Evolutionary conservation across 2,797 vertebrate species (phyloP).

Genomic region (Ibycter americanus): DNA sequence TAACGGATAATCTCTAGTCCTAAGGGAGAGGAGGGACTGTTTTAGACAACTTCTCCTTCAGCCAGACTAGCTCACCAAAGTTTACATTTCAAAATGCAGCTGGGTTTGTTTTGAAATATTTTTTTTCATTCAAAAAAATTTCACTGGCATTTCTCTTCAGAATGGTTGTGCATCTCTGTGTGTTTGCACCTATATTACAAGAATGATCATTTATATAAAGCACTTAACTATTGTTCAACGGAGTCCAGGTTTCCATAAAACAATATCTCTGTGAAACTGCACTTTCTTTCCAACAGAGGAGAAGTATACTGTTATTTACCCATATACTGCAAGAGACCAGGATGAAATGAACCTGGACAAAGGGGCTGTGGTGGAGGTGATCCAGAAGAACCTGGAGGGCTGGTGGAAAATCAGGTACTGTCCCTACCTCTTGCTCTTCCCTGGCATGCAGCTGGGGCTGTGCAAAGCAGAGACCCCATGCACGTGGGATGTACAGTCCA

Average conservation of each 20-base stretch:
- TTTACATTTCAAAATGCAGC: neutral
- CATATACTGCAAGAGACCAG: slow-evolving; percentile 90
- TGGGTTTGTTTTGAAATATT: neutral
- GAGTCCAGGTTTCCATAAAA: neutral
- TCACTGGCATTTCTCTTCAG: neutral
- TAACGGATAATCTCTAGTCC: neutral
- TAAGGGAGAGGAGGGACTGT: neutral
- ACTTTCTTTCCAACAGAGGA: slow-evolving; percentile 82
- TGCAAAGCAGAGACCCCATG: neutral
- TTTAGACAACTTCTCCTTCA: neutral
- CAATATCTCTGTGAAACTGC: neutral
- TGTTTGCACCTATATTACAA: neutral
- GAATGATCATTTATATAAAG: neutral
- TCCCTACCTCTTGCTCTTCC: neutral
- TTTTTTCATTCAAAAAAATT: too few species aligned
- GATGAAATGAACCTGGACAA: slow-evolving; percentile 96
- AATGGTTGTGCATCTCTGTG: neutral
- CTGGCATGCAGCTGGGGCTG: neutral
- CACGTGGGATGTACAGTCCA: rapidly evolving
- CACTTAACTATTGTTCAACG: neutral
- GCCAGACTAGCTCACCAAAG: neutral
- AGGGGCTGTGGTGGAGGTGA: slow-evolving; percentile 91
- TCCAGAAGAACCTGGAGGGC: slow-evolving; percentile 98
- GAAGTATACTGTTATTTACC: slow-evolving; percentile 94
- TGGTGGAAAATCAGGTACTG: slow-evolving; percentile 99